Evolutionary conservation across 2,888 invertebrate species (phyloP), one percentile per base, ranked within the genome.

Genomic region (Ormyrus pomaceus): DNA sequence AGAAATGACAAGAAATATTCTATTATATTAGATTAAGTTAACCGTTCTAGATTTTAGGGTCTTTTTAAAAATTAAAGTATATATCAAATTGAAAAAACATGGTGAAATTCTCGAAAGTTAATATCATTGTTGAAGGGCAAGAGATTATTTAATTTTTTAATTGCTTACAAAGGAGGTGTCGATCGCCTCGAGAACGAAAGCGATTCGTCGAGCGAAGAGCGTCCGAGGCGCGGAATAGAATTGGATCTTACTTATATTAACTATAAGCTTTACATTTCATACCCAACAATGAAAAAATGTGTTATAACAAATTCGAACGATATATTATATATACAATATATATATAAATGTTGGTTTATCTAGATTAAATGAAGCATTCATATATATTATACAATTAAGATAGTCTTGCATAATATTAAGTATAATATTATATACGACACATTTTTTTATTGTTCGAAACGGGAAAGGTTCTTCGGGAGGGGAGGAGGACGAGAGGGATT

Each of bases 81-180:
- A 69, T 58, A n/a, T 46, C 58, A 58, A 58, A 13, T 58, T 58
- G 5, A 34, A 55, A 68, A 45, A 46, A n/a, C 48, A 55, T n/a
- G 34, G 6, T 5, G 6, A 11, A 58, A 48, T 77, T 34, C 59
- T 50, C n/a, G 51, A 68, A 65, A 81, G 55, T 66, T 75, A 34
- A 74, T 10, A n/a, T 34, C 9, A 76, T 81, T 81, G 78, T 81
- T 81, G 68, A 56, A 34, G 34, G 48, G 55, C 65, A 69, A 73
- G 46, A 77, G 51, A 79, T 73, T 65, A 53, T 77, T 79, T 77
- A 79, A 74, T 82, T 82, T 77, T 79, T 34, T 82, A 73, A 73
- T 70, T 58, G 34, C 68, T 66, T 68, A 45, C 34, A 34, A 34
- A 59, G 65, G 74, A 34, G 34, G 65, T 73, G 82, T 79, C 78